Percentiles rank a stretch among this genome's conserved stretches.
Conservation (phyloP, 1,140 invertebrate genomes). For the Anoplolepis gracilipes region DNA sequence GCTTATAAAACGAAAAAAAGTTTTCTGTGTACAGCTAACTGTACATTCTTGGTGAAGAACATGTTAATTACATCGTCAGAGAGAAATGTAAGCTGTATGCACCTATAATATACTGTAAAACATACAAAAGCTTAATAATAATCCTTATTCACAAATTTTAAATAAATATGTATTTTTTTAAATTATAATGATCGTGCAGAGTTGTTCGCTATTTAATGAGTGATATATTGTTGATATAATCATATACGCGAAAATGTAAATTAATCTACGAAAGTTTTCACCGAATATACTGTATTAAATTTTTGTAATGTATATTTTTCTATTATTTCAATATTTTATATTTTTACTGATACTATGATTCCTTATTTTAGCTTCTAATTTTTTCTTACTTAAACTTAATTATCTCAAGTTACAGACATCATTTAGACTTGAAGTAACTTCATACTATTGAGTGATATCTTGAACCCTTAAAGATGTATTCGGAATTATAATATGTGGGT, state of each 20-base stretch:
- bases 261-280: neutral
- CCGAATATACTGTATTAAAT: neutral
- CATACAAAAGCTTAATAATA: neutral
- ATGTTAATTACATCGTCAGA: slow-evolving; percentile 31
- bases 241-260: neutral
- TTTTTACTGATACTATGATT: neutral
- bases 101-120: neutral
- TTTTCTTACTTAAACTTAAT: neutral
- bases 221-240: slow-evolving; percentile 8
- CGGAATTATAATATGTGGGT: neutral
- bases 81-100: neutral
- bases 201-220: neutral
- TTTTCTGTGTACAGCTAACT: neutral
- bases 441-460: neutral
- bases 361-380: neutral
- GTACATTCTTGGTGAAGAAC: neutral
- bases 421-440: neutral
- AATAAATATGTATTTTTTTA: slow-evolving; percentile 17
- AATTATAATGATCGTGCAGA: neutral
- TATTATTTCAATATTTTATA: neutral
- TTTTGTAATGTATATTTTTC: neutral
- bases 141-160: slow-evolving; percentile 13
- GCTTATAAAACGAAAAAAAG: neutral
- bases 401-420: neutral
- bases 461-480: slow-evolving; percentile 28